These are phyloP conservation scores for Carabus problematicus DNA, from an alignment of 2,888 invertebrate genomes.

Conservation along the genomic window DNA sequence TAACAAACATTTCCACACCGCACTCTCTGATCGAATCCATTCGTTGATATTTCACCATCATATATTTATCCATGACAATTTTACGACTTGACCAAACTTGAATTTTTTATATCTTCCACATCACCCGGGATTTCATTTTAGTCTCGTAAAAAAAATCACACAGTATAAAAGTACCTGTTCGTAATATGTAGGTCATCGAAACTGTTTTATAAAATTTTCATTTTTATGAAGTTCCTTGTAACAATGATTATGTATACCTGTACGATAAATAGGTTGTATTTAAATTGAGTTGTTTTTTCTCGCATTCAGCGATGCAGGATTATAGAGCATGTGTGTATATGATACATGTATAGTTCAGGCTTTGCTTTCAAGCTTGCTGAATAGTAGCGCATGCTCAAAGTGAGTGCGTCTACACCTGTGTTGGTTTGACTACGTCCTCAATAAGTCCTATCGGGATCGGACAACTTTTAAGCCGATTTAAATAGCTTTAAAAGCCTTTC, in stretches of 20 bases:
- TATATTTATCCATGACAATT: conserved; percentile 22
- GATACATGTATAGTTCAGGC: too few relatives aligned
- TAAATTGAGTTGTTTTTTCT: too few relatives aligned
- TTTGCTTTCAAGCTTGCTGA: too few relatives aligned
- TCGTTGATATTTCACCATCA: conserved; percentile 20
- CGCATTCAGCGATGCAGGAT: too few relatives aligned
- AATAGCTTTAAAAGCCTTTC: conserved; percentile 50
- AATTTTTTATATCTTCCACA: conserved; percentile 8
- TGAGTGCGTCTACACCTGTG: too few relatives aligned
- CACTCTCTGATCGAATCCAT: conserved; percentile 25
- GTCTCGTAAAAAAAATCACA: too few relatives aligned
- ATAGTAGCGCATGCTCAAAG: too few relatives aligned
- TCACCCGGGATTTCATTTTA: too few relatives aligned
- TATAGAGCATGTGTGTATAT: too few relatives aligned
- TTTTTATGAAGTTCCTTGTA: background rate
- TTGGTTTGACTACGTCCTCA: background rate
- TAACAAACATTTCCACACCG: conserved; percentile 29
- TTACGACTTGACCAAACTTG: conserved; percentile 15
- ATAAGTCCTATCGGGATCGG: conserved; percentile 31
- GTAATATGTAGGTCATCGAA: too few relatives aligned
- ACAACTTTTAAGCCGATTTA: conserved; percentile 52
- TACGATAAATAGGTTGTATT: too few relatives aligned
- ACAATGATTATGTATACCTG: background rate
- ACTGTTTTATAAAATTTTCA: background rate
- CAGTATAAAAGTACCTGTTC: too few relatives aligned